Evolutionary conservation across 2,797 vertebrate genomes (phyloP), one percentile per base, ranked within the genome.

Genomic region (Argentina silus): DNA sequence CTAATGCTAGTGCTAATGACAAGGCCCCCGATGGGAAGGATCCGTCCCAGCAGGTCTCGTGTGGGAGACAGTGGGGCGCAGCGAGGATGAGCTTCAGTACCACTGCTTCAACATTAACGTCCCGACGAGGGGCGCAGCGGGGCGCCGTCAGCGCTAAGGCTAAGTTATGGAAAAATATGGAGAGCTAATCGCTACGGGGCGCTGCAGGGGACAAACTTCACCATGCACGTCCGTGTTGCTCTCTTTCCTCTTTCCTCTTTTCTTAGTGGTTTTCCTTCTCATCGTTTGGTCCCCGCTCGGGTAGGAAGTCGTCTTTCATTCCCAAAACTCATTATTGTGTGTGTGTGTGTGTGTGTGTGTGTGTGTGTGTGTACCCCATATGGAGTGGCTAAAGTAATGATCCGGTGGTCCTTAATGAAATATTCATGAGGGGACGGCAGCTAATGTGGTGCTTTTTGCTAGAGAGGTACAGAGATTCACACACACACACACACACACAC

Each of bases 81-180:
- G 57, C 12, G 45, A 47, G 10, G 55, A 62, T 48, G 23, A 27
- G 42, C 62, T 23, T 10, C 42, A 21, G 66, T 27, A 89, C 87
- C 82, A 78, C 88, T 89, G 89, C 78, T 92, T 89, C 88, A 72
- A 14, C 92, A 91, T 90, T 75, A 78, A 93, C 89, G 87, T 83
- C 87, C 87, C 89, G 85, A 86, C 87, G 91, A 83, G 88, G 90
- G 90, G 89, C 93, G 79, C 93, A 92, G 92, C 89, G 84, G 93
- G 94, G 75, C 55, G 92, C 88, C 83, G 87, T 88, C 83, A 89
- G 92, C 91, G 93, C 91, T 90, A 92, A 92, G 90, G 85, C 88
- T 92, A 93, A 95, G 94, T 95, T 94, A 95, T 95, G 93, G 92
- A 94, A 93, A 95, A 94, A 92, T 91, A 86, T 94, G 93, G 90